Percentiles rank a stretch among this genome's conserved stretches.
These are phyloP conservation scores for Amphiprion ocellaris DNA, from an alignment of 2,113 vertebrate species.

Conservation along the genomic window DNA sequence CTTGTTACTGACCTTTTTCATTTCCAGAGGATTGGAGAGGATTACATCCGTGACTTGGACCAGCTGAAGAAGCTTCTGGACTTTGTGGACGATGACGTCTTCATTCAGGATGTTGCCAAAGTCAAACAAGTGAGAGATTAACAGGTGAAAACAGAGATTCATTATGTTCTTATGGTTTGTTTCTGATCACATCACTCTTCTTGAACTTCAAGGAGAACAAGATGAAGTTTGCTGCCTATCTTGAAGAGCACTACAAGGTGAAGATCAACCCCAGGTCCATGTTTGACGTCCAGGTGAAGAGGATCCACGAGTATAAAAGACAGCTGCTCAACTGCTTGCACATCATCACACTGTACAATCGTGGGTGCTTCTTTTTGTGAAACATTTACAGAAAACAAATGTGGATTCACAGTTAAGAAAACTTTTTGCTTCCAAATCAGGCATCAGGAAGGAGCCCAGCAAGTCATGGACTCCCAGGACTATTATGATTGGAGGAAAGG, in stretches of 20 bases:
- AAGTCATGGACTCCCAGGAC: slow-evolving; percentile 90
- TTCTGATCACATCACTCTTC: not conserved
- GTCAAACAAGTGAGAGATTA: slow-evolving; percentile 88
- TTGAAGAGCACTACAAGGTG: slow-evolving; percentile 91
- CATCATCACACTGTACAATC: slow-evolving; percentile 92
- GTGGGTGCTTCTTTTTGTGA: slow-evolving; percentile 76
- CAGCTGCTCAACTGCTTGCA: slow-evolving; percentile 95
- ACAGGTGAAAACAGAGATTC: accelerated
- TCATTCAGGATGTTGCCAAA: slow-evolving; percentile 91
- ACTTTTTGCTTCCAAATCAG: slow-evolving; percentile 67
- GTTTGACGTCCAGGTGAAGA: slow-evolving; percentile 93
- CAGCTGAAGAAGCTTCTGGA: slow-evolving; percentile 88
- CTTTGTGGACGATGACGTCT: slow-evolving; percentile 88
- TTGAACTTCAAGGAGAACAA: slow-evolving; percentile 89
- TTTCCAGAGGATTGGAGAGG: slow-evolving; percentile 90
- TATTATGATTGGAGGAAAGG: slow-evolving; percentile 95
- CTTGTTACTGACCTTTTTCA: slow-evolving; percentile 16
- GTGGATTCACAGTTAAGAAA: not conserved
- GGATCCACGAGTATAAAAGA: slow-evolving; percentile 94
- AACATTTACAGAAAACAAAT: not conserved
- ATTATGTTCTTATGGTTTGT: accelerated
- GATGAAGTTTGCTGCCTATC: slow-evolving; percentile 88
- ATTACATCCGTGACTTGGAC: slow-evolving; percentile 89
- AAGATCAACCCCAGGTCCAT: slow-evolving; percentile 93
- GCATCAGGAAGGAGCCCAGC: slow-evolving; percentile 91